Percentiles rank a stretch among this genome's conserved stretches.
Conservation (phyloP, 2,113 vertebrate genomes). For the Grallaria varia region DNA sequence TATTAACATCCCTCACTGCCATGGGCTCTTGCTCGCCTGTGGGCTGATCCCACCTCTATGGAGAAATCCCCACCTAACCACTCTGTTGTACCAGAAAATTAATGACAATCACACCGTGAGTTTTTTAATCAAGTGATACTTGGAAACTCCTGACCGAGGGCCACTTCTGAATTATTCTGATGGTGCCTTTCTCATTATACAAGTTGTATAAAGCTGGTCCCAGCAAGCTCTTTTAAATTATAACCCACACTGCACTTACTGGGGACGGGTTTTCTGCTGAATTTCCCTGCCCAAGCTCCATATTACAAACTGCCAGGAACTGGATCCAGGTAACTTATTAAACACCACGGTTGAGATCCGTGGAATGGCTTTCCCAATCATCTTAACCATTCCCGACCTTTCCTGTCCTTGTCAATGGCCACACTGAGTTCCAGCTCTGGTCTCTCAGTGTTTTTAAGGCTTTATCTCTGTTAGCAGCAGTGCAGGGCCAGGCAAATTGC, state of each 20-base stretch:
- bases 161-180: background rate
- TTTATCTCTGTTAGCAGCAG: background rate
- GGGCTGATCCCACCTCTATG: background rate
- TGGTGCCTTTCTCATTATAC: background rate
- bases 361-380: background rate
- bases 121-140: background rate
- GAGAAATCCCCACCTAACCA: background rate
- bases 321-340: constrained; percentile 43
- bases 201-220: background rate
- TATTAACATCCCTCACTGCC: background rate
- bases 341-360: background rate
- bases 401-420: constrained; percentile 20
- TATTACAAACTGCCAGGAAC: background rate
- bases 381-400: background rate
- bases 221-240: background rate
- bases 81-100: background rate
- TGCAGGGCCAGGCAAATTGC: background rate
- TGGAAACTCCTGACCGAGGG: background rate
- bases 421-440: background rate
- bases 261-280: background rate
- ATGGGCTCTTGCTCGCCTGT: accelerated
- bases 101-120: background rate
- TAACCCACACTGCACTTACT: background rate
- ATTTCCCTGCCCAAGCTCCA: background rate
- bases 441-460: background rate